Conservation (phyloP, 1,140 invertebrate genomes). For the Pseudoatta argentina region DNA sequence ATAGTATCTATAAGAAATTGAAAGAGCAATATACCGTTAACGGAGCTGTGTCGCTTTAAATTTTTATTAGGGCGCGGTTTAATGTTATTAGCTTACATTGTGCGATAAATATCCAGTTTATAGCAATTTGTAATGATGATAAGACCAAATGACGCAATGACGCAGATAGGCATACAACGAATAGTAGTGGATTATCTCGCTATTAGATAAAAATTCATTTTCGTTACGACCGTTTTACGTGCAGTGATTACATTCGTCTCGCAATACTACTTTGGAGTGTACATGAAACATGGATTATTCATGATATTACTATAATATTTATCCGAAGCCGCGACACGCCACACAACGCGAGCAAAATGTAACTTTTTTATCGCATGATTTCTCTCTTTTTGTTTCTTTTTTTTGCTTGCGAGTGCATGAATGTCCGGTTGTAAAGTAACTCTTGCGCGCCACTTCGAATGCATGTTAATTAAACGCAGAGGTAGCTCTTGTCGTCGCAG, state of each 20-base stretch:
- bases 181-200: constrained; percentile 43
- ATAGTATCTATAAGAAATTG: not conserved
- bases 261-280: constrained; percentile 3
- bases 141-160: constrained; percentile 10
- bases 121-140: constrained; percentile 7
- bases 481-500: constrained; percentile 71
- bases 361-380: constrained; percentile 25
- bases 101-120: constrained; percentile 53
- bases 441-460: constrained; percentile 64
- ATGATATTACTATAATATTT: constrained; percentile 40
- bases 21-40: constrained; percentile 10
- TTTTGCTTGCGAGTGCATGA: constrained; percentile 11
- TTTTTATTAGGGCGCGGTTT: constrained; percentile 30
- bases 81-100: constrained; percentile 32
- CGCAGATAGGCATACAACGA: constrained; percentile 18
- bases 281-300: constrained; percentile 49
- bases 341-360: constrained; percentile 9
- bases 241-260: constrained; percentile 32
- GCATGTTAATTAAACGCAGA: constrained; percentile 74
- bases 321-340: constrained; percentile 26
- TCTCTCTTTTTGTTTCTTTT: not conserved
- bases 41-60: constrained; percentile 4
- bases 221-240: constrained; percentile 32
- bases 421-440: constrained; percentile 68
- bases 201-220: constrained; percentile 55